Conservation (phyloP, 1,140 invertebrate genomes). For the Hetaerina americana region DNA sequence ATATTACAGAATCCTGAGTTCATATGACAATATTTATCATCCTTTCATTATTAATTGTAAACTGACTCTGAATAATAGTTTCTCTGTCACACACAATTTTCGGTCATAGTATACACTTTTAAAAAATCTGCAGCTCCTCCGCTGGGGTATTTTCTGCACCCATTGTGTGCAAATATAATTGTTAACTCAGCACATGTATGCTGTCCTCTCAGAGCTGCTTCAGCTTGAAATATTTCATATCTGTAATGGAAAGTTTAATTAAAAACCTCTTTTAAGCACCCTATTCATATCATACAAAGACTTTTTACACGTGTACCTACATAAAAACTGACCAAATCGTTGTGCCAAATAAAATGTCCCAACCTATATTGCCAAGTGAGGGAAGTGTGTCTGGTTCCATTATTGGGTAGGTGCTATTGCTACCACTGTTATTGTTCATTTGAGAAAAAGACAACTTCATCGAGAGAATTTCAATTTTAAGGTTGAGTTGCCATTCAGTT, state of each 20-base stretch:
- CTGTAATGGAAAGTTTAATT: not conserved
- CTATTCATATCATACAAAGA: too few species aligned
- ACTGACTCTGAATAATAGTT: not conserved
- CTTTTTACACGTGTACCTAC: too few species aligned
- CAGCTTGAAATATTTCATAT: not conserved
- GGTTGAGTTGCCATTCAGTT: too few species aligned
- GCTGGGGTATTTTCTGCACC: not conserved
- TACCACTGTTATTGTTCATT: too few species aligned
- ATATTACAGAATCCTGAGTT: not conserved
- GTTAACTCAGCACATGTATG: not conserved
- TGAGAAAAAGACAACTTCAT: too few species aligned
- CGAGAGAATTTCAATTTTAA: too few species aligned
- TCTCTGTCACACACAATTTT: not conserved
- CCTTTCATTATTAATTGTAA: not conserved
- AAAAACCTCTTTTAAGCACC: too few species aligned
- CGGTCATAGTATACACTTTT: not conserved
- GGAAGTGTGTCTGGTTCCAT: too few species aligned
- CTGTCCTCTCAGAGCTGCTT: not conserved
- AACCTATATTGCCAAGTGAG: too few species aligned
- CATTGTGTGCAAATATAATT: not conserved
- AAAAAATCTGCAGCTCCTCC: not conserved
- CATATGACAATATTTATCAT: not conserved
- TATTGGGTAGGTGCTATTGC: too few species aligned
- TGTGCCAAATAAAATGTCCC: too few species aligned
- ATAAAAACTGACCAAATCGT: too few species aligned